phyloP scores from a whole-genome alignment of 1,140 invertebrate genomes.

The Choristoneura fumiferana region DNA sequence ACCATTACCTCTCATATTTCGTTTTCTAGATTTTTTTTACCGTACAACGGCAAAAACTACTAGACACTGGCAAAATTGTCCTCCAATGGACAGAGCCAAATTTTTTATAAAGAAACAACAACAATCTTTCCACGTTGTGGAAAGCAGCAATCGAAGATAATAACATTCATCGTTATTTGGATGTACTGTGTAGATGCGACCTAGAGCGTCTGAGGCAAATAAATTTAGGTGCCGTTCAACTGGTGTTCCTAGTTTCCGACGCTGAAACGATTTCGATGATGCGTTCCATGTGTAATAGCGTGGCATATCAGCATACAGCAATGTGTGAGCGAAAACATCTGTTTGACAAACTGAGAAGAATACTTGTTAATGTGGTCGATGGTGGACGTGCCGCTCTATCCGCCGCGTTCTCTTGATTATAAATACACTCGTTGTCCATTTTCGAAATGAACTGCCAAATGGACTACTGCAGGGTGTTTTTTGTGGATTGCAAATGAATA shows the following conservation, averaged over 20 bases:
- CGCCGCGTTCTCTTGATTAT: conserved; percentile 36
- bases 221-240: conserved; percentile 36
- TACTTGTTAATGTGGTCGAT: conserved; percentile 54
- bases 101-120: no score
- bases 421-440: conserved; percentile 69
- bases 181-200: conserved; percentile 54
- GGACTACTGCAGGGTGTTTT: conserved; percentile 57
- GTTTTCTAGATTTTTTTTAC: no score
- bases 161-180: conserved; percentile 54
- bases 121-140: conserved; percentile 63
- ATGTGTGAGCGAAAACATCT: conserved; percentile 52
- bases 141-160: conserved; percentile 58
- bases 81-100: no score
- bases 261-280: conserved; percentile 37
- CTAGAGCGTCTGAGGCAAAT: conserved; percentile 37
- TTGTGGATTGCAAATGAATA: conserved; percentile 66
- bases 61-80: no score
- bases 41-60: no score
- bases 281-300: conserved; percentile 57
- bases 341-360: conserved; percentile 59
- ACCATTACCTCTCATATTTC: no score
- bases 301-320: conserved; percentile 59
- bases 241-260: conserved; percentile 40
- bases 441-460: conserved; percentile 67
- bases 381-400: conserved; percentile 37